Evolutionary conservation across 2,888 invertebrate genomes (phyloP), one percentile per base, ranked within the genome.

Genomic region (Phengaris alcon): DNA sequence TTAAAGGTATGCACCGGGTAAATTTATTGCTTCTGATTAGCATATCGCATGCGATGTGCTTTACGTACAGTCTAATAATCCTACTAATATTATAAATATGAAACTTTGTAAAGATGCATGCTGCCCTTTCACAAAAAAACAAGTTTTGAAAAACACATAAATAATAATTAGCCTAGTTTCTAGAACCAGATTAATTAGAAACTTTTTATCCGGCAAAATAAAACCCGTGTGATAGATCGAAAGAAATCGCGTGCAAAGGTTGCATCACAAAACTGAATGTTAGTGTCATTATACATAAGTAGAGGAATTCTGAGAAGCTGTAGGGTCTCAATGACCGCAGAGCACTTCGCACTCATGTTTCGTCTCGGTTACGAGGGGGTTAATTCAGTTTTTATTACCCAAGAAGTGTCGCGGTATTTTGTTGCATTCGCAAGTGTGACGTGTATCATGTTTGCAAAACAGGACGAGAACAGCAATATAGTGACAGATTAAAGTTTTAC

Each of bases 321-420:
- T 77, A 78, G 55, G 80, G 77, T 80, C 78, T 79, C 78, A 78
- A 79, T 79, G 78, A 79, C 82, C 82, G 76, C 82, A 80, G 76
- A 75, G 59, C 74, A 76, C 75, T 73, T 77, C 73, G 73, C 68
- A 64, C 77, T 76, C 75, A 68, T 55, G 73, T 73, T 77, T 75
- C 64, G 68, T 55, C 73, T 76, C 72, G 48, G 48, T 73, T 68
- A 75, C 51, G 54, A 68, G 9, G 51, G 76, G 64, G 73, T 75
- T 75, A 72, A 48, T 72, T 64, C 64, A 64, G 35, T 64, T 70
- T 76, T 68, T 59, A 70, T 70, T 57, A 48, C 22, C 35, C 22
- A 52, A 64, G 64, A 52, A 64, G 52, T 74, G 64, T 54, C 74
- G 51, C 35, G 55, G 74, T 48, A 59, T 74, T 70, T 9, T 70